Conservation (phyloP, 2,797 vertebrate genomes). For the Yasuhikotakia modesta region DNA sequence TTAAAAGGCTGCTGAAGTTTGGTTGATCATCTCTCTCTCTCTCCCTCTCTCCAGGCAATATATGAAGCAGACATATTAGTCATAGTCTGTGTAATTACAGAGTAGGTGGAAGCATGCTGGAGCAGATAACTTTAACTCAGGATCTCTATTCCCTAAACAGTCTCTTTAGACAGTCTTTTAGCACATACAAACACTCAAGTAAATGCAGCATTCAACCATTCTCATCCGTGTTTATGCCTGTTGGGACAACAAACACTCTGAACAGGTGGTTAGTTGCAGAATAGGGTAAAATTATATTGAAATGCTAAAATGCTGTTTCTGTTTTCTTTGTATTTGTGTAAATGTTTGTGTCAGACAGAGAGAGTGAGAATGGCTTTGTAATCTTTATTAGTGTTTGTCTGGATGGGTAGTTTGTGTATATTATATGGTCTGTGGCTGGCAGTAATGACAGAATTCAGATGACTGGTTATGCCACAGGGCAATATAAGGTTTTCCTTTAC, state of each 20-base stretch:
- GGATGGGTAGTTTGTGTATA: conserved; percentile 11
- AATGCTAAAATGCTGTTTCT: neutral
- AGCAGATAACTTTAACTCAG: conserved; percentile 1
- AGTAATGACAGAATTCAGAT: conserved; percentile 44
- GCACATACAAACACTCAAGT: neutral
- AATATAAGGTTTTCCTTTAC: conserved; percentile 44
- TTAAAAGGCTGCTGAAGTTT: neutral
- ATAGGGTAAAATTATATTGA: neutral
- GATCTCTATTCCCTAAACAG: neutral
- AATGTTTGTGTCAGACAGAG: neutral
- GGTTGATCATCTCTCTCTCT: conserved; percentile 15
- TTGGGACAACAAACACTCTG: too few species aligned
- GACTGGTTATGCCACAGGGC: conserved; percentile 19
- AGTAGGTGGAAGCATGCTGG: conserved; percentile 2
- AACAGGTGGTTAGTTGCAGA: too few species aligned
- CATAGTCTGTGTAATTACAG: conserved; percentile 17
- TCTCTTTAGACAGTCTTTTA: neutral
- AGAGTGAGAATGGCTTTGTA: neutral
- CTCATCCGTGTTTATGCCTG: too few species aligned
- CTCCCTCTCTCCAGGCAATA: neutral
- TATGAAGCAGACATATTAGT: conserved; percentile 23
- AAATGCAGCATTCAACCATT: neutral
- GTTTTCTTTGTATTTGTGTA: neutral
- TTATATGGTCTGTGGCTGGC: conserved; percentile 44
- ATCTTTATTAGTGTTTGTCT: neutral